Conservation (phyloP, 1,140 invertebrate genomes). For the Nautilus pompilius region DNA sequence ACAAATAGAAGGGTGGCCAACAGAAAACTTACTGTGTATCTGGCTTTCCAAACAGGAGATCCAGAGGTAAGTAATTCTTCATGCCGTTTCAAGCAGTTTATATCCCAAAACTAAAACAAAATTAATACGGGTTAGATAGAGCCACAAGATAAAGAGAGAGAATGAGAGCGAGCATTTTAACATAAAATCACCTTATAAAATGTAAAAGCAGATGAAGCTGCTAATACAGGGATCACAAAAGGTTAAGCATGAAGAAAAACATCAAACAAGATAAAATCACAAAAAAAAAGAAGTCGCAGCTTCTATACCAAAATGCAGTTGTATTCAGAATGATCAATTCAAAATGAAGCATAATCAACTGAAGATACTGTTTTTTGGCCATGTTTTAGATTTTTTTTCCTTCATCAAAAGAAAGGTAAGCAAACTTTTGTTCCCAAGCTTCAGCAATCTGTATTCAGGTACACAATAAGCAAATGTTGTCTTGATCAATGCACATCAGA, state of each 20-base stretch:
- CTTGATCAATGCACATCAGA: not conserved
- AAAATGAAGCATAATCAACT: too few species aligned
- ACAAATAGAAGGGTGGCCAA: not conserved
- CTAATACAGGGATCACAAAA: not conserved
- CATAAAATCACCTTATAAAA: not conserved
- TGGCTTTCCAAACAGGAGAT: slow-evolving; percentile 89
- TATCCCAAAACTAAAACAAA: slow-evolving; percentile 74
- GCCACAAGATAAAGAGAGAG: not conserved
- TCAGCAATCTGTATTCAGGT: not conserved
- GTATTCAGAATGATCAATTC: too few species aligned
- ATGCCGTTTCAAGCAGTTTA: slow-evolving; percentile 74
- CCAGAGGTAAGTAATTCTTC: slow-evolving; percentile 80
- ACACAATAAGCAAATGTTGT: not conserved
- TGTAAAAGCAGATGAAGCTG: not conserved
- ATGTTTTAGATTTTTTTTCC: too few species aligned
- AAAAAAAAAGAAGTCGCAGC: not conserved
- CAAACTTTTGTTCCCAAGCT: too few species aligned
- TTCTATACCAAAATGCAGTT: not conserved
- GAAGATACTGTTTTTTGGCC: too few species aligned
- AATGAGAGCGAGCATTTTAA: not conserved
- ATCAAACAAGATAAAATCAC: not conserved
- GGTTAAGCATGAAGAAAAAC: not conserved
- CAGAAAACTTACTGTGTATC: slow-evolving; percentile 69
- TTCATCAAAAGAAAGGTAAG: too few species aligned
- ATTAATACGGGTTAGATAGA: too few species aligned